Conservation (phyloP, 2,113 vertebrate species). For the Chlorodrepanis virens region DNA sequence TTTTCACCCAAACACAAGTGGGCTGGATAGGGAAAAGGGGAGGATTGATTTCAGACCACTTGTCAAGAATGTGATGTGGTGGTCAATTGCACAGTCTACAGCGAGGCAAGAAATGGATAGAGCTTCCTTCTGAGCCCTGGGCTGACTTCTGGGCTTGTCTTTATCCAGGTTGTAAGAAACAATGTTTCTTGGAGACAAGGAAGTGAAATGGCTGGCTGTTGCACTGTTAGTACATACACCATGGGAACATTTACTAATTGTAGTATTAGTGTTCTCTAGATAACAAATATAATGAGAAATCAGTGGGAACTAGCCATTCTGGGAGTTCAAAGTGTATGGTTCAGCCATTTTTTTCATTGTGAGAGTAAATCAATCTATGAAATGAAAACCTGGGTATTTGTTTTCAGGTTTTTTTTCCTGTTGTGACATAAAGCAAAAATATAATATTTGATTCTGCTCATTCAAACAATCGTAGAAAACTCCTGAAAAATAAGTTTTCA, state of each 20-base stretch:
- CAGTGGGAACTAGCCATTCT: not conserved
- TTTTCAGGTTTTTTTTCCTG: not conserved
- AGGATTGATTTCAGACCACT: not conserved
- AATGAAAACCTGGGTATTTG: not conserved
- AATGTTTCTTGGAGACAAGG: not conserved
- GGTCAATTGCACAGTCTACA: not conserved
- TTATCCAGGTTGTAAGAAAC: not conserved
- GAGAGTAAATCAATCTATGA: not conserved
- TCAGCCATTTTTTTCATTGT: not conserved
- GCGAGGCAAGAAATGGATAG: fast-evolving
- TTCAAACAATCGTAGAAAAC: not conserved
- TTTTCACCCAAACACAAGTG: not conserved
- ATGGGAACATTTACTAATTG: not conserved
- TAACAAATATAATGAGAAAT: not conserved
- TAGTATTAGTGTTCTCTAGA: not conserved
- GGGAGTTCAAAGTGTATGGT: not conserved
- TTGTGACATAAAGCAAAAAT: not conserved
- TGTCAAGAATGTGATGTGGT: not conserved
- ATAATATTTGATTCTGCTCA: not conserved
- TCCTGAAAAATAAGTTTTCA: not conserved
- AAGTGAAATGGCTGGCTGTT: not conserved
- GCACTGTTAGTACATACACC: not conserved
- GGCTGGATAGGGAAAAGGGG: not conserved
- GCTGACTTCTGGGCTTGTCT: not conserved
- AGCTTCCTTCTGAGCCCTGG: not conserved